Evolutionary conservation across 2,113 vertebrate species (phyloP), one percentile per base, ranked within the genome.

Genomic region (Oxyura jamaicensis): DNA sequence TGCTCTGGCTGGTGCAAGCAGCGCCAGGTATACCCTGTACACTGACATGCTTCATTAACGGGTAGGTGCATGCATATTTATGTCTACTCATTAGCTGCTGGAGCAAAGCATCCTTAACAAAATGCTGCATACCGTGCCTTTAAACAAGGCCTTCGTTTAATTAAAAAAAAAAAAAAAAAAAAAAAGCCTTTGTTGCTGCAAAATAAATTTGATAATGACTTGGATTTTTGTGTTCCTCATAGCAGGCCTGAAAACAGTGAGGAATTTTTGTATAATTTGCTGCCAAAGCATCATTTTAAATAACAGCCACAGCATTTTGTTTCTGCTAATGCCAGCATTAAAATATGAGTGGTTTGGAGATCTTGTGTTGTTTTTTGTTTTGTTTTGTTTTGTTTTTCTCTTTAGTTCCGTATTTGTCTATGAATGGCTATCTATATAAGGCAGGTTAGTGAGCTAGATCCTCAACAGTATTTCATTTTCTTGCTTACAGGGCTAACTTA

Each of bases 401-500:
- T 95, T 75, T 86, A 81, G 92, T 95, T 90, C 83, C 63, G 13
- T 96, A 85, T 91, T 66, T 97, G 97, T 98, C 96, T 97, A 60
- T 97, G 86, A 97, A 86, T 96, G 96, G 97, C 94, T 97, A 39
- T 97, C 97, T 99, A 96, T 98, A 88, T 97, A 97, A 98, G 99
- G 96, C 95, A 98, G 99, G 98, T 96, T 98, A 99, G 99, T 75
- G 96, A 98, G 98, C 97, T 98, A 98, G 98, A 88, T 98, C 98
- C 98, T 99, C 98, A 99, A 99, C 98, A 97, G 99, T 98, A 95
- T 99, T 98, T 99, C 99, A 79, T 99, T 98, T 99, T 99, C 98
- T 99, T 99, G 98, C 99, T 99, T 99, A 98, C 99, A 99, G 99
- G 99, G 99, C 99, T 99, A 99, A 99, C 99, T 99, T 99, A 99